A percentile compares a stretch with the other conserved stretches of the same genome.
Evolutionary conservation across 1,140 invertebrate species (phyloP).

Genomic region (Nasonia giraulti): DNA sequence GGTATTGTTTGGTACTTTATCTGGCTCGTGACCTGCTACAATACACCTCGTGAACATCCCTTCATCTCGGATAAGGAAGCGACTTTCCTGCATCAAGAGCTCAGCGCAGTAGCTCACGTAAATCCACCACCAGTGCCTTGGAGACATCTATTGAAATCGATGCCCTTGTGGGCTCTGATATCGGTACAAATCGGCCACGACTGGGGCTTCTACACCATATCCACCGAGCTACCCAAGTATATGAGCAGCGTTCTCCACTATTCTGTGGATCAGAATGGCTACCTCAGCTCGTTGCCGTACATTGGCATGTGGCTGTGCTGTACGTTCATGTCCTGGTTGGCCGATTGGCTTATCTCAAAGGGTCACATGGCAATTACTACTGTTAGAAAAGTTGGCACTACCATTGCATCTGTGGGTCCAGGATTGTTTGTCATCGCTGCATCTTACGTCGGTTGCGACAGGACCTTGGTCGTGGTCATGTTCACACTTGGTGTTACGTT

Average conservation of each 20-base stretch:
- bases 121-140: conserved; percentile 81
- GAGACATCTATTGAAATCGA: conserved; percentile 83
- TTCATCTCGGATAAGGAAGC: conserved; percentile 87
- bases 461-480: conserved; percentile 77
- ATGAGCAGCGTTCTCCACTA: conserved; percentile 91
- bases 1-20: conserved; percentile 84
- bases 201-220: conserved; percentile 96
- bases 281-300: conserved; percentile 82
- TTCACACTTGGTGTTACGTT: conserved; percentile 83
- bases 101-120: conserved; percentile 75
- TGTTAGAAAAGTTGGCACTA: conserved; percentile 84
- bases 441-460: conserved; percentile 86
- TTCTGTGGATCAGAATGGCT: conserved; percentile 83
- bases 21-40: conserved; percentile 85
- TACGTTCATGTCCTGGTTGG: conserved; percentile 79
- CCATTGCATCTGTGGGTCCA: conserved; percentile 82
- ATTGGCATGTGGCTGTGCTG: conserved; percentile 84
- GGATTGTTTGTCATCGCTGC: conserved; percentile 87
- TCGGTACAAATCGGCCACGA: conserved; percentile 89
- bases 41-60: conserved; percentile 86
- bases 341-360: conserved; percentile 80
- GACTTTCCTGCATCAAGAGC: conserved; percentile 81
- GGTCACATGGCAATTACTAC: conserved; percentile 77
- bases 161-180: conserved; percentile 84
- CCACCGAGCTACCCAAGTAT: conserved; percentile 94